phyloP scores from a whole-genome alignment of 2,797 vertebrate species.

The Propithecus deckenii region DNA sequence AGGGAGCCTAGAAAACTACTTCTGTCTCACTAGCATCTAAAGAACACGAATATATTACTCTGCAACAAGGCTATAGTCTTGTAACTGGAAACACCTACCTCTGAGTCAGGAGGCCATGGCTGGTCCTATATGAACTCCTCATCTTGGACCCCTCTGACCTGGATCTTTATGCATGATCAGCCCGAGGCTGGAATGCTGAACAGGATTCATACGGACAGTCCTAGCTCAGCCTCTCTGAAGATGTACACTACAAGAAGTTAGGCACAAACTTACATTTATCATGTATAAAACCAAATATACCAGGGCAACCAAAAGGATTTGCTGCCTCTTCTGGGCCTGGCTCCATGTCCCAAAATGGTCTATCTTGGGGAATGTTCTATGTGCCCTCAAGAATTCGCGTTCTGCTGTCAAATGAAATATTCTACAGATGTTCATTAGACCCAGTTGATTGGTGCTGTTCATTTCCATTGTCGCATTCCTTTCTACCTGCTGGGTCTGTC shows the following conservation, averaged over 20 bases:
- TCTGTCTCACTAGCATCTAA: not conserved
- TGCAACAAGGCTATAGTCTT: not conserved
- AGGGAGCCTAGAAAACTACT: not conserved
- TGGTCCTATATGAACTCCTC: not conserved
- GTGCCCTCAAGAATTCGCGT: not conserved
- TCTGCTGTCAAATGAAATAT: not conserved
- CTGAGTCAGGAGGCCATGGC: no score
- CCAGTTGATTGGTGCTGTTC: not conserved
- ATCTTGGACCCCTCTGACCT: not conserved
- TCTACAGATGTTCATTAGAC: not conserved
- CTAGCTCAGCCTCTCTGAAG: not conserved
- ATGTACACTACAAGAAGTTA: not conserved
- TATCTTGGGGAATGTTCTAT: not conserved
- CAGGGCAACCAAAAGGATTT: not conserved
- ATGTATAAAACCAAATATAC: not conserved
- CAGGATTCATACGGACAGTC: not conserved
- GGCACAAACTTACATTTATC: rapidly evolving
- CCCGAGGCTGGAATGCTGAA: rapidly evolving
- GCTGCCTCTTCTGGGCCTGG: not conserved
- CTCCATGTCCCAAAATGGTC: not conserved
- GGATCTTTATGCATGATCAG: not conserved
- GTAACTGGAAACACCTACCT: not conserved
- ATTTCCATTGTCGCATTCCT: not conserved
- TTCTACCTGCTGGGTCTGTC: not conserved
- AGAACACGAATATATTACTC: not conserved